These are phyloP conservation scores for Clarias platycephalus DNA, from an alignment of 2,797 vertebrate genomes.

Conservation along the genomic window DNA sequence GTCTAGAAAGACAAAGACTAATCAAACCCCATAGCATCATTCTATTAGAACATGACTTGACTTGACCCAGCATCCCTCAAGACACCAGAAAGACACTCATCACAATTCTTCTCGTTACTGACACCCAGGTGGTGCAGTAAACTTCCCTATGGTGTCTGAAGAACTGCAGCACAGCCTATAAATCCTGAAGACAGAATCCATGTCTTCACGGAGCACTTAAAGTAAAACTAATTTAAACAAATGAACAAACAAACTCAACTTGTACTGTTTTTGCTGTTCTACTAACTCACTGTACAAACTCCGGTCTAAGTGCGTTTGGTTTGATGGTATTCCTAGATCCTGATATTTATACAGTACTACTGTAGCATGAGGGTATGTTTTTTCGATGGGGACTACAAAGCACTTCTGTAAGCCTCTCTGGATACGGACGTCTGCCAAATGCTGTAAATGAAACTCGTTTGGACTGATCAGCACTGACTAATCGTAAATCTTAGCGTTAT, in stretches of 20 bases:
- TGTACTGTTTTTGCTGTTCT: background rate
- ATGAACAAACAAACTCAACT: background rate
- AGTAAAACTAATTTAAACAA: background rate
- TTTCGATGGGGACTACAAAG: constrained; percentile 15
- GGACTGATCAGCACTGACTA: constrained; percentile 22
- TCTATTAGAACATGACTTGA: background rate
- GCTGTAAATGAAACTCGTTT: constrained; percentile 17
- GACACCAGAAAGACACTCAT: background rate
- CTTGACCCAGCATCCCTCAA: background rate
- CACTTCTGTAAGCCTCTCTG: constrained; percentile 2
- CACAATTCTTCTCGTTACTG: background rate
- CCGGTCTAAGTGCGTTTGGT: background rate
- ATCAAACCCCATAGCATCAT: background rate
- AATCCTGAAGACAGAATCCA: background rate
- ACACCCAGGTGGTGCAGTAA: constrained; percentile 1
- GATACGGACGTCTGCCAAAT: constrained; percentile 21
- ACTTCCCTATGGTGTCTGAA: background rate
- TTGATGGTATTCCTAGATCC: background rate
- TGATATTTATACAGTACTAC: background rate
- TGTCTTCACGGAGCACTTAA: background rate
- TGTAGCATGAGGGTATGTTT: constrained; percentile 1
- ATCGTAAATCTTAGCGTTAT: constrained; percentile 20
- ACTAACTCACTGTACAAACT: background rate
- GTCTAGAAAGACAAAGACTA: background rate
- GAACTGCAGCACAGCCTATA: background rate